These are phyloP conservation scores for Saimiri boliviensis DNA, from an alignment of 2,113 vertebrate genomes.

Conservation along the genomic window DNA sequence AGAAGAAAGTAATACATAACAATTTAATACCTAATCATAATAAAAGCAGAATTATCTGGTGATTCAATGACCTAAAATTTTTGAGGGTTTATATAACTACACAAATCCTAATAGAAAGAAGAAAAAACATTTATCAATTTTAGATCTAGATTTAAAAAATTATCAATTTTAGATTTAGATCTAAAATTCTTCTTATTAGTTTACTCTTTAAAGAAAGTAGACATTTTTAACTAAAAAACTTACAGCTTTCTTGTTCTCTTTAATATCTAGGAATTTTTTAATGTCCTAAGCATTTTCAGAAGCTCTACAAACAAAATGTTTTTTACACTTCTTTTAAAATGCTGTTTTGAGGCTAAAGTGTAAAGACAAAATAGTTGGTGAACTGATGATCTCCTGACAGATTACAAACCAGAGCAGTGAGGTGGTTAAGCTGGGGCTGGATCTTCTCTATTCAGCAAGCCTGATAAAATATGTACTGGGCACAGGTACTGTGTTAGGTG, in stretches of 20 bases:
- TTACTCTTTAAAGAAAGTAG: neutral
- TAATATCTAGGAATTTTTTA: neutral
- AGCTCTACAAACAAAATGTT: neutral
- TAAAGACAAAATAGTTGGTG: neutral
- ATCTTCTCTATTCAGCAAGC: neutral
- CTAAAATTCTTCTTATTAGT: constrained; percentile 8
- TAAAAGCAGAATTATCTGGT: neutral
- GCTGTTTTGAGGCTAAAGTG: constrained; percentile 8
- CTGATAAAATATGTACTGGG: neutral
- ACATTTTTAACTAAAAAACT: neutral
- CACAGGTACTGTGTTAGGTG: neutral
- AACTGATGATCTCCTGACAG: neutral
- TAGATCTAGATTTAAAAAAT: neutral
- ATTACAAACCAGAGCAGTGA: neutral
- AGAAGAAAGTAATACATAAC: neutral
- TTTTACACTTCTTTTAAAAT: constrained; percentile 17
- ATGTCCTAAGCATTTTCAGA: neutral
- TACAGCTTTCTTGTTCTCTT: neutral
- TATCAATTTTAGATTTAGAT: neutral
- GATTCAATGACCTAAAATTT: neutral
- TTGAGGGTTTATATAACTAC: neutral
- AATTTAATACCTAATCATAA: neutral
- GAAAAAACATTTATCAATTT: neutral
- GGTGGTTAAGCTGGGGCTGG: neutral
- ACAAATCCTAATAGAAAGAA: neutral